phyloP scores from a whole-genome alignment of 2,113 vertebrate species.

The Seriola aureovittata region DNA sequence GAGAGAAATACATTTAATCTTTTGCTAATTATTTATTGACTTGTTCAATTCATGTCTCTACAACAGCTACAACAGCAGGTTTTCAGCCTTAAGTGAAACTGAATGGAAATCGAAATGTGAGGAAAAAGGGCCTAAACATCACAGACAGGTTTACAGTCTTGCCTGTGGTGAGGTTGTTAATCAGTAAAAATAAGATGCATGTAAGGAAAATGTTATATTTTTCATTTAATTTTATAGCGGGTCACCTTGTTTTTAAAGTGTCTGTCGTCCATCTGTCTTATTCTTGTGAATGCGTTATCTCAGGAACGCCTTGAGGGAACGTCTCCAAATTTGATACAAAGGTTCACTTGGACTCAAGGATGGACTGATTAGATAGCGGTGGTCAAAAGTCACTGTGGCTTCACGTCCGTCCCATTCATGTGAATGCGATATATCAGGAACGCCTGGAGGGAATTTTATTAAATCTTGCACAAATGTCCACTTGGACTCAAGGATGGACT shows the following conservation, averaged over 20 bases:
- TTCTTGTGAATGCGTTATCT: no score
- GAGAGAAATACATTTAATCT: neutral
- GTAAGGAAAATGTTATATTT: neutral
- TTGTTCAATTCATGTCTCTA: neutral
- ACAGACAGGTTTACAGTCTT: neutral
- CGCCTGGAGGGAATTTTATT: no score
- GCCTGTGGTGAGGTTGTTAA: neutral
- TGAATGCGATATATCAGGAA: no score
- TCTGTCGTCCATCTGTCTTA: no score
- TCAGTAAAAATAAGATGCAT: conserved; percentile 1
- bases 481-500: no score
- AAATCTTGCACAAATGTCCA: no score
- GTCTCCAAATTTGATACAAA: no score
- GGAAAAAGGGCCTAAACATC: neutral
- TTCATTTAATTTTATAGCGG: neutral
- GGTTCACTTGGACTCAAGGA: no score
- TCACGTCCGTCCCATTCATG: no score
- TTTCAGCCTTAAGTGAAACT: neutral
- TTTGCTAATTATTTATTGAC: neutral
- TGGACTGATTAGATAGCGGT: no score
- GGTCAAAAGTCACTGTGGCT: no score
- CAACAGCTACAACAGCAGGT: neutral
- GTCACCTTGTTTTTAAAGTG: neutral
- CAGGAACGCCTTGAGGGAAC: no score
- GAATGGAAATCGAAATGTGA: neutral